These are phyloP conservation scores for Cichladusa arquata DNA, from an alignment of 2,113 vertebrate genomes.

Conservation along the genomic window DNA sequence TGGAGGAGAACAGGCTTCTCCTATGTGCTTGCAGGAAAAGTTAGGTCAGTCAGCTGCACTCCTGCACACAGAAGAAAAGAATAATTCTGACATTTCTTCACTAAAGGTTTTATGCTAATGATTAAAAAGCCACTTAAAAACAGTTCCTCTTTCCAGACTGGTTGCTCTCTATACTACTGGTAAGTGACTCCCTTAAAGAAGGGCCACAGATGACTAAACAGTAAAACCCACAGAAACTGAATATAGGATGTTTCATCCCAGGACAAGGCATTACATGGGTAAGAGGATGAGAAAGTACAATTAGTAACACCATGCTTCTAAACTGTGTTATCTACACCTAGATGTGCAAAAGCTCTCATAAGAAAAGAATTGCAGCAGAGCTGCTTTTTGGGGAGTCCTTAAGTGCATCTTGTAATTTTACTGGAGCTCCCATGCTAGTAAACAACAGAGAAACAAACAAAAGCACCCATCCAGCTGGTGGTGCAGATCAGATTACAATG, in stretches of 20 bases:
- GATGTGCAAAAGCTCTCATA: not conserved
- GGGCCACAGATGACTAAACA: not conserved
- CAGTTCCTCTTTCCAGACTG: not conserved
- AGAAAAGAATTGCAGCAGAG: not conserved
- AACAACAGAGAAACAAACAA: not conserved
- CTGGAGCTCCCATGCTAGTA: not conserved
- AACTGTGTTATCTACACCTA: not conserved
- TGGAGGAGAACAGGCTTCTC: not conserved
- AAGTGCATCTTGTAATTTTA: not conserved
- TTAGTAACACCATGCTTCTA: not conserved
- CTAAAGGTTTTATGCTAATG: not conserved
- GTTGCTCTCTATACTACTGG: not conserved
- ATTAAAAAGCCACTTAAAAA: not conserved
- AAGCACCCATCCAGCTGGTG: not conserved
- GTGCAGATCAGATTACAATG: not conserved
- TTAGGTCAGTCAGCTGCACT: not conserved
- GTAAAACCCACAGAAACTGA: not conserved
- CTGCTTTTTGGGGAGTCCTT: not conserved
- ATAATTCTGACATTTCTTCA: not conserved
- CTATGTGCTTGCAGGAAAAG: not conserved
- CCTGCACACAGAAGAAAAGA: not conserved
- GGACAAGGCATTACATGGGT: not conserved
- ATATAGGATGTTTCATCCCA: not conserved
- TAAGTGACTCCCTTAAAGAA: not conserved
- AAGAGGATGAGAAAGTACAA: not conserved